phyloP scores from a whole-genome alignment of 2,888 invertebrate species.

The Dioctria rufipes region DNA sequence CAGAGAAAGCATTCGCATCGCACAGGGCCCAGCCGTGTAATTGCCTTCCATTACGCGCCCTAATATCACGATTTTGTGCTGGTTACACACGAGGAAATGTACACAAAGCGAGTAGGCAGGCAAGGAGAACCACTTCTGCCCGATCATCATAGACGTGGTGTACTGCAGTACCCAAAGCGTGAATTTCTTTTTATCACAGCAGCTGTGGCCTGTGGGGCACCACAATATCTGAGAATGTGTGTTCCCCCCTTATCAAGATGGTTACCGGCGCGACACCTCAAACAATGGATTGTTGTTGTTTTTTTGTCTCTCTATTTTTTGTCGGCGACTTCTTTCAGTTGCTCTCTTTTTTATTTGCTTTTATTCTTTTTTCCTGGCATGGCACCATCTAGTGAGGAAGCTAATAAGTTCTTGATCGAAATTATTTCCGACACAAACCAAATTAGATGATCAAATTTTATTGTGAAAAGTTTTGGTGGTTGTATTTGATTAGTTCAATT shows the following conservation, averaged over 20 bases:
- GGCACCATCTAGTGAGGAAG: conserved; percentile 53
- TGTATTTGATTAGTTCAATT: not conserved
- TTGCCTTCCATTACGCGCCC: not conserved
- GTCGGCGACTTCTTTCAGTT: conserved; percentile 16
- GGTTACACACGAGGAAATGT: not conserved
- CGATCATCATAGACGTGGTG: too few relatives aligned
- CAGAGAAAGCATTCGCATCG: too few relatives aligned
- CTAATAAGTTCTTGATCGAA: not conserved
- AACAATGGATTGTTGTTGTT: conserved; percentile 42
- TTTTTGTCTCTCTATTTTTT: conserved; percentile 13
- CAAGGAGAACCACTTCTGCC: not conserved
- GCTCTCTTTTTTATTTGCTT: conserved; percentile 8
- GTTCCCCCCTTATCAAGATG: conserved; percentile 30
- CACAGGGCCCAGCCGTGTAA: not conserved
- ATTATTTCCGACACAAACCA: conserved; percentile 51
- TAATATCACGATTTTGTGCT: not conserved
- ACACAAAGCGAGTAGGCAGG: not conserved
- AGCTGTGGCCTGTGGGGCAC: conserved; percentile 1
- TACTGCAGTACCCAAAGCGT: not conserved
- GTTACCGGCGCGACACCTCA: conserved; percentile 48
- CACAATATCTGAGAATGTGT: conserved; percentile 27
- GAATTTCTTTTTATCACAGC: conserved; percentile 13
- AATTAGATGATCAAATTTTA: not conserved
- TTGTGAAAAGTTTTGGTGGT: not conserved
- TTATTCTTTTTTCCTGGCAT: not conserved